phyloP scores from a whole-genome alignment of 2,797 vertebrate species.

The Bradypodion pumilum region DNA sequence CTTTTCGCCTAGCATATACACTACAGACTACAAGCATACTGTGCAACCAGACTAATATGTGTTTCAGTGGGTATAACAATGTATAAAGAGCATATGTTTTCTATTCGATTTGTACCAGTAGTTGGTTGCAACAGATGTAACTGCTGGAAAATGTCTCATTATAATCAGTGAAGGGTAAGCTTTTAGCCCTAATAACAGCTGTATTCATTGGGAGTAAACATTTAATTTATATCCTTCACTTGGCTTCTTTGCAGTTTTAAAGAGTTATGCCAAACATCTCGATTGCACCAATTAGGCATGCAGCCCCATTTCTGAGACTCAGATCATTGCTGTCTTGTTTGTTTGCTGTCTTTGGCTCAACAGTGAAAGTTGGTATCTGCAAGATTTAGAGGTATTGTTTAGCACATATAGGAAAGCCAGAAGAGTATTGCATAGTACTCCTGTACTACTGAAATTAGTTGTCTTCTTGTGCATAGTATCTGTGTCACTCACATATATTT shows the following conservation, averaged over 20 bases:
- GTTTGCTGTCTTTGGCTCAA: constrained; percentile 34
- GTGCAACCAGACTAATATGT: constrained; percentile 15
- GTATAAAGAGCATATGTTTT: not conserved
- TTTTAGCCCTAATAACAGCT: not conserved
- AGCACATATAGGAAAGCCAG: not conserved
- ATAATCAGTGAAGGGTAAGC: constrained; percentile 22
- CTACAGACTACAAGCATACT: constrained; percentile 27
- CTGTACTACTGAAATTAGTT: not conserved
- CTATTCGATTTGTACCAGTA: not conserved
- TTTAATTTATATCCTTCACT: not conserved
- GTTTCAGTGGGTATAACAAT: not conserved
- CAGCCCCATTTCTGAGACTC: constrained; percentile 33
- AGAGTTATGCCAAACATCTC: not conserved
- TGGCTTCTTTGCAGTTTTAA: not conserved
- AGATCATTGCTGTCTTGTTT: constrained; percentile 49
- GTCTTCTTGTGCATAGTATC: not conserved
- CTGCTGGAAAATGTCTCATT: not conserved
- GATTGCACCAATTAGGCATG: constrained; percentile 1
- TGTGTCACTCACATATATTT: not conserved
- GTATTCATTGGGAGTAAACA: constrained; percentile 11
- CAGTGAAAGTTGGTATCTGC: constrained; percentile 50
- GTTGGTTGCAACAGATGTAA: not conserved
- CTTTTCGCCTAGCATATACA: constrained; percentile 32
- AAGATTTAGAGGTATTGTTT: constrained; percentile 27
- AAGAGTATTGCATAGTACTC: not conserved